Evolutionary conservation across 2,113 vertebrate species (phyloP).

Genomic region (Polypterus bichir): DNA sequence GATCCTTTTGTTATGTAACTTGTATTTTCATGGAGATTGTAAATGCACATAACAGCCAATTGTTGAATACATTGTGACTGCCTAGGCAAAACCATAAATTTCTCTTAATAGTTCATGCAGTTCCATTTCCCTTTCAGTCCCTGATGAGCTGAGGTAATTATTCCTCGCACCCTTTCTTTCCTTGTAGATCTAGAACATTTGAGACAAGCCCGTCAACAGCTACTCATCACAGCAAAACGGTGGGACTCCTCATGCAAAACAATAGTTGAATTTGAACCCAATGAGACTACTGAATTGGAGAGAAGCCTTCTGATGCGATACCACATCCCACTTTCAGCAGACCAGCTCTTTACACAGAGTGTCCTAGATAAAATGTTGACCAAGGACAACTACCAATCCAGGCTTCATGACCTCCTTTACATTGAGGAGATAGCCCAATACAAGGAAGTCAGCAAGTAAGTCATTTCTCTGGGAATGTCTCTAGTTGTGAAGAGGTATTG

Average conservation of each 20-base stretch:
- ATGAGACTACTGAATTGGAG: constrained; percentile 92
- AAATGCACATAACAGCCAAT: too few relatives aligned
- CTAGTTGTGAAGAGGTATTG: not conserved
- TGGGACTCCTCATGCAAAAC: constrained; percentile 96
- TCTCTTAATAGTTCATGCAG: too few relatives aligned
- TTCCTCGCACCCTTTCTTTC: not conserved
- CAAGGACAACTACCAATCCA: constrained; percentile 88
- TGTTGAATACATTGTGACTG: too few relatives aligned
- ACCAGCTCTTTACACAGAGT: constrained; percentile 96
- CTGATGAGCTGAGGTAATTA: not conserved
- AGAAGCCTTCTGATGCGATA: constrained; percentile 87
- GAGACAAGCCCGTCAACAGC: constrained; percentile 87
- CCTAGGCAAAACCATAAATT: too few relatives aligned
- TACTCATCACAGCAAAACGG: constrained; percentile 84
- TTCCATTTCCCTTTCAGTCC: too few relatives aligned
- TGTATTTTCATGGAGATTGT: too few relatives aligned
- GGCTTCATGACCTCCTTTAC: constrained; percentile 92
- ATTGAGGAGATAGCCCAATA: constrained; percentile 98
- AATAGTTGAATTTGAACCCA: constrained; percentile 83
- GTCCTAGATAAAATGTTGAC: constrained; percentile 93
- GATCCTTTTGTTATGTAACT: too few relatives aligned
- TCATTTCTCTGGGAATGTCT: constrained; percentile 9
- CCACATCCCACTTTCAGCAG: constrained; percentile 94
- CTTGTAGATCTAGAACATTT: constrained; percentile 81
- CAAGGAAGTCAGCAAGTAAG: constrained; percentile 99